Conservation (phyloP, 37 sponge, comb jelly and placozoan genomes). For the Dysidea cf. avara region DNA sequence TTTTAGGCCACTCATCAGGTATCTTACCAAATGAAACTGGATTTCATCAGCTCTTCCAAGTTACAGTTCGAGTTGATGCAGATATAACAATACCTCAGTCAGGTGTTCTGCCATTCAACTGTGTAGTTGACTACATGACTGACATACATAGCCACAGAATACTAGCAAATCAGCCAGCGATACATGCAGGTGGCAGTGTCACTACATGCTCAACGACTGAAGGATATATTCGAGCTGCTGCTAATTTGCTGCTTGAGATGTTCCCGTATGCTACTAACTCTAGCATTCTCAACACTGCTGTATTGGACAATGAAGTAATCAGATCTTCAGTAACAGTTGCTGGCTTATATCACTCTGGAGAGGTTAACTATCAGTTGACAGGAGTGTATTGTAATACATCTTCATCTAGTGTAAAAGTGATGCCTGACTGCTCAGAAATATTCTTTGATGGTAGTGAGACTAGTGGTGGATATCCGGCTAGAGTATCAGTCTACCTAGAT, state of each 20-base stretch:
- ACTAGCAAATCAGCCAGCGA: constrained; percentile 8
- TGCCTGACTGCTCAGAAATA: constrained; percentile 33
- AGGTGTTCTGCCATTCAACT: background rate
- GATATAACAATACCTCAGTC: background rate
- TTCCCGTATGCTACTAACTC: constrained; percentile 26
- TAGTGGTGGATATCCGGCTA: constrained; percentile 19
- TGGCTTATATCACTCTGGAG: constrained; percentile 41
- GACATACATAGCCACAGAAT: background rate
- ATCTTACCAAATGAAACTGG: background rate
- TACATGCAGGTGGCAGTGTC: constrained; percentile 17
- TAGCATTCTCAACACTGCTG: constrained; percentile 56
- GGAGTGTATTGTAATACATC: constrained; percentile 30
- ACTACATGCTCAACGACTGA: constrained; percentile 18
- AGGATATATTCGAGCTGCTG: constrained; percentile 28
- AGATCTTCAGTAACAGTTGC: background rate
- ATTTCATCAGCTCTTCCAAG: background rate
- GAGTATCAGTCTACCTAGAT: background rate
- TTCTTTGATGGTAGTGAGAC: constrained; percentile 52
- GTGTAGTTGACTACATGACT: constrained; percentile 42
- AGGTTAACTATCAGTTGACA: background rate
- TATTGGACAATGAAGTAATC: constrained; percentile 29
- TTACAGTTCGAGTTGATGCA: background rate
- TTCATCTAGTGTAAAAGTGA: constrained; percentile 31
- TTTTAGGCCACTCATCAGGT: too few relatives aligned
- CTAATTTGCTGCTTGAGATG: background rate